Conservation (phyloP, 2,797 vertebrate genomes). For the Enteromius anoplus region DNA sequence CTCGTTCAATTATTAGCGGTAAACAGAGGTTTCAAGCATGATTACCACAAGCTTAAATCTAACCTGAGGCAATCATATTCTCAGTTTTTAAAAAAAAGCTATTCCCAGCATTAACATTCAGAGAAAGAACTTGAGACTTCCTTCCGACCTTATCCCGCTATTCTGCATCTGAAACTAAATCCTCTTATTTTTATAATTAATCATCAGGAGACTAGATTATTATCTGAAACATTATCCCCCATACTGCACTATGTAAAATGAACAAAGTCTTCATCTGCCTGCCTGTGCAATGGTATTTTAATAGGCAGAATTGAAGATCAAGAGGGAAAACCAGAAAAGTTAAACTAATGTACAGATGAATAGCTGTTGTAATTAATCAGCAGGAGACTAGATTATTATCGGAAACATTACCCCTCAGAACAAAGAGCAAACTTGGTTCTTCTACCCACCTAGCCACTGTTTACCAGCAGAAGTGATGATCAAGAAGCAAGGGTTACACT, state of each 20-base stretch:
- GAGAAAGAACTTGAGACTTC: slow-evolving; percentile 11
- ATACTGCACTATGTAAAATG: neutral
- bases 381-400: slow-evolving; percentile 46
- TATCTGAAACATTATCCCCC: slow-evolving; percentile 38
- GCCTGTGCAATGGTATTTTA: slow-evolving; percentile 48
- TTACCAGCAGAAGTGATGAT: slow-evolving; percentile 39
- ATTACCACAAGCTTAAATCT: neutral
- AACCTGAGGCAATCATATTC: slow-evolving; percentile 10
- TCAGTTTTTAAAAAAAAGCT: neutral
- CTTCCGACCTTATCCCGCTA: neutral
- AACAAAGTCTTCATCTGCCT: slow-evolving; percentile 41
- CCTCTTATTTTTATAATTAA: slow-evolving; percentile 53
- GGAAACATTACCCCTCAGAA: slow-evolving; percentile 13
- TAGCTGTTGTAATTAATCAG: slow-evolving; percentile 51
- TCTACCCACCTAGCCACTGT: slow-evolving; percentile 29
- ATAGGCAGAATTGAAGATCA: slow-evolving; percentile 32
- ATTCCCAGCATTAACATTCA: neutral
- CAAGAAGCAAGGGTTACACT: slow-evolving; percentile 21
- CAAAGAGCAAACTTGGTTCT: slow-evolving; percentile 3
- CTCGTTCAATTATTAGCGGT: slow-evolving; percentile 6
- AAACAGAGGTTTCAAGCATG: slow-evolving; percentile 16
- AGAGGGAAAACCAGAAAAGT: slow-evolving; percentile 28
- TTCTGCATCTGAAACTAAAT: slow-evolving; percentile 25
- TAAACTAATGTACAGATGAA: slow-evolving; percentile 21
- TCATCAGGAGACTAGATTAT: slow-evolving; percentile 50